Evolutionary conservation across 2,888 invertebrate species (phyloP), one percentile per base, ranked within the genome.

Genomic region (Leptopilina myrica): DNA sequence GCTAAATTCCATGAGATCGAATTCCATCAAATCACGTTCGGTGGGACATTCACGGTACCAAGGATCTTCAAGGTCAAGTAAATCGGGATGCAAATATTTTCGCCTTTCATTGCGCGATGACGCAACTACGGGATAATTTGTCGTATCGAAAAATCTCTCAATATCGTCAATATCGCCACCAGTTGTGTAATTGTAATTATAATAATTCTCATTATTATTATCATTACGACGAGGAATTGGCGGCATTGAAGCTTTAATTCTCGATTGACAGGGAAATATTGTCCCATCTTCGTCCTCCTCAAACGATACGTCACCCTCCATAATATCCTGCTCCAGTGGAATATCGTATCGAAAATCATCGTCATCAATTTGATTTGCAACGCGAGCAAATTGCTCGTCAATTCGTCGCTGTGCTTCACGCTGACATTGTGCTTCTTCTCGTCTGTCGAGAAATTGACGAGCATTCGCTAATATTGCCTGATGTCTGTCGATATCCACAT

Each of bases 61-160:
- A 2, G 89, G 88, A 81, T 90, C 90, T 0, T 89, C 89, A 11
- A 90, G 8, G 0, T 87, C 87, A 89, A 89, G 88, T 5, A 90
- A 86, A 80, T 90, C 90, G 3, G 83, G 84, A 80, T 84, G 78
- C 0, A 90, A 65, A 2, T 64, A 7, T 46, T 86, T 88, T 26
- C 88, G 84, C 33, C 76, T 64, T 5, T 46, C n/a, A 9, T 9
- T 64, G 5, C 80, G 79, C 9, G 33, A 26, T 12, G 73, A 56
- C 0, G 79, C 78, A 7, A 80, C 26, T 5, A 82, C 81, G 9
- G 90, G 90, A 82, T 86, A 88, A 2, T 62, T 78, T 12, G 85
- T 76, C 5, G 86, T 11, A 15, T 90, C 86, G 64, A 88, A 88
- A 80, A 90, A 90, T 56, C 84, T 85, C 79, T 88, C 86, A 53